These are phyloP conservation scores for Mormyrops boulengeri DNA, from an alignment of 2,797 vertebrate genomes.

Conservation along the genomic window DNA sequence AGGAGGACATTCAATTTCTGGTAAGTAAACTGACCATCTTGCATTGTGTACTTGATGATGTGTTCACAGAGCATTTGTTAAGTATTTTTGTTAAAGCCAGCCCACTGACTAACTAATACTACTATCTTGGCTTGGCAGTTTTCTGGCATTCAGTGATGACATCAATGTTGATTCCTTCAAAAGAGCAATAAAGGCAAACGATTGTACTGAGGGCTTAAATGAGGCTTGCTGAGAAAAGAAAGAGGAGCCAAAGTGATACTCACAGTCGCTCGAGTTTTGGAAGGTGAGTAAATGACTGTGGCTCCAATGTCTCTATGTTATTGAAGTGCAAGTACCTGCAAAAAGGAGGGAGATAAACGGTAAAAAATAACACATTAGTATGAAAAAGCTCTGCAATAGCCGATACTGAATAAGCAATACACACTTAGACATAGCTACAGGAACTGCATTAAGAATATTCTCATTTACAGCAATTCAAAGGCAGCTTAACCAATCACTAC, in stretches of 20 bases:
- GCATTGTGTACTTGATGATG: background rate
- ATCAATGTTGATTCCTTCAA: background rate
- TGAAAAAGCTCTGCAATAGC: background rate
- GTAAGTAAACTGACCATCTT: background rate
- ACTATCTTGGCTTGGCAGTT: background rate
- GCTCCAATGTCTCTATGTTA: constrained; percentile 91
- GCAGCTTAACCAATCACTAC: background rate
- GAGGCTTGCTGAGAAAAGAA: background rate
- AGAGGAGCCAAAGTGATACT: constrained; percentile 51
- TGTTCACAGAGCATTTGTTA: background rate
- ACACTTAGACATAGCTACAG: background rate
- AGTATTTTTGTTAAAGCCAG: background rate
- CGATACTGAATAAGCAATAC: background rate
- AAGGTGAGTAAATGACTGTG: constrained; percentile 85
- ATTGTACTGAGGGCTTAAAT: background rate
- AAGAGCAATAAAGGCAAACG: background rate
- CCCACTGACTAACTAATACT: background rate
- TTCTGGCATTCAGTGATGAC: background rate
- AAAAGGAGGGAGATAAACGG: constrained; percentile 17
- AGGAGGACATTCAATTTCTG: background rate
- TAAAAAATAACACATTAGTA: background rate
- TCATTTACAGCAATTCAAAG: background rate
- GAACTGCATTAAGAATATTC: background rate
- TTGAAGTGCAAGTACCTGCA: constrained; percentile 97
- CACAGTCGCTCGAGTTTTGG: constrained; percentile 96